phyloP scores from a whole-genome alignment of 2,113 vertebrate genomes.

The Indicator indicator region DNA sequence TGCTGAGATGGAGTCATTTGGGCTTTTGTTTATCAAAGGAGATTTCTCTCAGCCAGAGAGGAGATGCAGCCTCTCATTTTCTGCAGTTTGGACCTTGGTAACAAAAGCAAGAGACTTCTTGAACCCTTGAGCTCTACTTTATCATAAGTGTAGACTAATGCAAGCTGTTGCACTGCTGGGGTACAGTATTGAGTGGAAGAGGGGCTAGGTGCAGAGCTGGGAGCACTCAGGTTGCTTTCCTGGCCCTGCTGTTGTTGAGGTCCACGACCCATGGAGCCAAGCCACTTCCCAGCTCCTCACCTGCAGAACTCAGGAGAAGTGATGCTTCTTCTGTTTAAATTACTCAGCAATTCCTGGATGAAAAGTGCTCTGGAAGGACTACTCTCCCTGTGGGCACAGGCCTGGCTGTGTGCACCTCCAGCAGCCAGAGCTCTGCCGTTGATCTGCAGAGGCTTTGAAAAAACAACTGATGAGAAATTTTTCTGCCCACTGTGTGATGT shows the following conservation, averaged over 20 bases:
- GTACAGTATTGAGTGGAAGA: not conserved
- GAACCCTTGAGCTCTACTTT: not conserved
- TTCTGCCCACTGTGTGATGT: slow-evolving; percentile 46
- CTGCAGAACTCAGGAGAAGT: accelerated
- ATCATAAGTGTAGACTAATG: not conserved
- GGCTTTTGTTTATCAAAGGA: not conserved
- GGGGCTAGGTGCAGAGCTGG: not conserved
- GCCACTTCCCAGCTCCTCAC: not conserved
- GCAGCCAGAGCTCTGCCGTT: slow-evolving; percentile 52
- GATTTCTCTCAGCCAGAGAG: not conserved
- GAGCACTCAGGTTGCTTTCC: not conserved
- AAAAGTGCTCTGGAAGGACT: not conserved
- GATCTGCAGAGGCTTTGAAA: slow-evolving; percentile 49
- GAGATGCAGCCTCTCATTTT: not conserved
- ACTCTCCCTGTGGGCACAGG: not conserved
- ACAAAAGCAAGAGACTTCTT: not conserved
- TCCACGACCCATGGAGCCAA: not conserved
- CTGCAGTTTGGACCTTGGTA: not conserved
- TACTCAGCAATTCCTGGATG: not conserved
- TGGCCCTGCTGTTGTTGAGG: not conserved
- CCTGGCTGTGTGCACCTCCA: not conserved
- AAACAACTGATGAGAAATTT: slow-evolving; percentile 57
- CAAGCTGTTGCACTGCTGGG: not conserved
- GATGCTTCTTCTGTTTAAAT: not conserved
- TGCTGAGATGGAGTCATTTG: slow-evolving; percentile 12